These are phyloP conservation scores for Rhinoderma darwinii DNA, from an alignment of 2,113 vertebrate genomes.

Conservation along the genomic window DNA sequence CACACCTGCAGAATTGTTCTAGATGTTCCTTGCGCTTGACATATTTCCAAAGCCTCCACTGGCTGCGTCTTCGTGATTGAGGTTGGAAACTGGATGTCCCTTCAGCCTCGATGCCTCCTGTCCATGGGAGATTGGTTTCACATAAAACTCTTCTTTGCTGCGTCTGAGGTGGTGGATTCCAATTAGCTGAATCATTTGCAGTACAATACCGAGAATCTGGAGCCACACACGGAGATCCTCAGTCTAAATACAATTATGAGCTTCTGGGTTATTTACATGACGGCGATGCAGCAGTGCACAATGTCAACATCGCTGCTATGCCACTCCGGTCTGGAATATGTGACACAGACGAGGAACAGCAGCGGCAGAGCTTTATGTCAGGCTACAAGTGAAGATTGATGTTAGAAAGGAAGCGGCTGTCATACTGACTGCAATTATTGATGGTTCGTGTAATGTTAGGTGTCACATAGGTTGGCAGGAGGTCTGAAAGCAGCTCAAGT, in stretches of 20 bases:
- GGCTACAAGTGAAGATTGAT: neutral
- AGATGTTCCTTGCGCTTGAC: conserved; percentile 17
- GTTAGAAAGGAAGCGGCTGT: neutral
- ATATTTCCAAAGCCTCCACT: conserved; percentile 11
- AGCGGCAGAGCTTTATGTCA: neutral
- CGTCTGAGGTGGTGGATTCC: neutral
- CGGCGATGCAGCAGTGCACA: neutral
- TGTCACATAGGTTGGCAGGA: neutral
- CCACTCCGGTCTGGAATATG: neutral
- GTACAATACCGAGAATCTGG: neutral
- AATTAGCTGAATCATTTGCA: neutral
- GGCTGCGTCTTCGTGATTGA: conserved; percentile 8
- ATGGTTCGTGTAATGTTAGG: neutral
- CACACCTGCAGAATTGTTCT: neutral
- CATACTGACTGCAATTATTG: neutral
- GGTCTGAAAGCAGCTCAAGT: neutral
- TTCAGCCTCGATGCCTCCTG: conserved; percentile 6
- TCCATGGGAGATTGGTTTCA: neutral
- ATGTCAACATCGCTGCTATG: neutral
- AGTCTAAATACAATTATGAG: neutral
- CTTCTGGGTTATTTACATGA: neutral
- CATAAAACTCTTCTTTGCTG: neutral
- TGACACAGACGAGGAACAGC: neutral
- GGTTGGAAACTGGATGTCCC: neutral
- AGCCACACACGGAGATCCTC: neutral